Percentiles rank a stretch among this genome's conserved stretches.
Evolutionary conservation across 2,888 invertebrate species (phyloP).

Genomic region (Hydraecia micacea): DNA sequence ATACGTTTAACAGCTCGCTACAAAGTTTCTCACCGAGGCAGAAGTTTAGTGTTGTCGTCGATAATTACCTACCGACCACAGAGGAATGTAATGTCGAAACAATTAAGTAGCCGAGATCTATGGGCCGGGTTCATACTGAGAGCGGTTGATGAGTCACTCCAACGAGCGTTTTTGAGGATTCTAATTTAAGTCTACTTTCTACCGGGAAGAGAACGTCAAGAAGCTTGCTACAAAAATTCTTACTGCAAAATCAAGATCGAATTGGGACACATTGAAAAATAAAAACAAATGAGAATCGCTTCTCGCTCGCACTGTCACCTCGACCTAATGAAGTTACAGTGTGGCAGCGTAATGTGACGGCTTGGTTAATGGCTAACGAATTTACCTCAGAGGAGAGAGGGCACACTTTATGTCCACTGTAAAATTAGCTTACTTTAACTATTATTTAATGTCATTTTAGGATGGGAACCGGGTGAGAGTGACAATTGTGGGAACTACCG

Average conservation of each 20-base stretch:
- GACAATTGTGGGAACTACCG: slow-evolving; percentile 82
- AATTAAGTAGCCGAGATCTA: slow-evolving; percentile 77
- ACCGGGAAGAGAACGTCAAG: neutral
- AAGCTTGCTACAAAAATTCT: neutral
- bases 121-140: slow-evolving; percentile 33
- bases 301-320: slow-evolving; percentile 57
- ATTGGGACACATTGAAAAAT: neutral
- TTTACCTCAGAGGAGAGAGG: slow-evolving; percentile 69
- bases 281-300: slow-evolving; percentile 46
- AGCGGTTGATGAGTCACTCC: slow-evolving; percentile 34
- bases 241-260: neutral
- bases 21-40: slow-evolving; percentile 72
- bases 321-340: slow-evolving; percentile 72
- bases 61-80: slow-evolving; percentile 79
- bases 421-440: slow-evolving; percentile 85
- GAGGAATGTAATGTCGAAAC: slow-evolving; percentile 80
- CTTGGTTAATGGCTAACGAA: slow-evolving; percentile 79
- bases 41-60: slow-evolving; percentile 74
- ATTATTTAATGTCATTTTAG: slow-evolving; percentile 85
- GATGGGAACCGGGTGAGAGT: slow-evolving; percentile 82
- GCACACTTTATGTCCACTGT: slow-evolving; percentile 77
- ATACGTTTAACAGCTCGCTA: slow-evolving; percentile 72
- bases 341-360: slow-evolving; percentile 80
- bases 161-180: neutral
- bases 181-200: no score